These are phyloP conservation scores for Hippocampus kuda DNA, from an alignment of 2,797 vertebrate species.

Conservation along the genomic window DNA sequence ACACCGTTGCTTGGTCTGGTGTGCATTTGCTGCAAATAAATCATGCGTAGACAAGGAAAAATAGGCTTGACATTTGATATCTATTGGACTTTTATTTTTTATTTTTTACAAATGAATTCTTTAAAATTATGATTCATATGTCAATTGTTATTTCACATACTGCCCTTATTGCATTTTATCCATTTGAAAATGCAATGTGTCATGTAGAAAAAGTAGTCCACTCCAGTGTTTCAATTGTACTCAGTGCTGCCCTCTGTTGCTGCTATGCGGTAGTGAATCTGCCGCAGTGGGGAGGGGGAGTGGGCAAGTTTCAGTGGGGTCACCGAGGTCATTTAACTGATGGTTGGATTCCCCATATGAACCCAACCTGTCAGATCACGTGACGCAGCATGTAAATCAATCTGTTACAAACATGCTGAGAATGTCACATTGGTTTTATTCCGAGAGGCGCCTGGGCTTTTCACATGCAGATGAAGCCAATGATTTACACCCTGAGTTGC, in stretches of 20 bases:
- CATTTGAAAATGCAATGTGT: neutral
- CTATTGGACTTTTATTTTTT: neutral
- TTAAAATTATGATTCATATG: neutral
- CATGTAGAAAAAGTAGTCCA: neutral
- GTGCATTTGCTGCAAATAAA: neutral
- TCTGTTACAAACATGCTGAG: neutral
- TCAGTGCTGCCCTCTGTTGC: constrained; percentile 35
- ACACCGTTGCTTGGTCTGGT: constrained; percentile 3
- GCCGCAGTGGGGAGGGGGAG: neutral
- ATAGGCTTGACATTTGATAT: neutral
- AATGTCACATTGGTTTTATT: neutral
- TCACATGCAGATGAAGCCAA: neutral
- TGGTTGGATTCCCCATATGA: neutral
- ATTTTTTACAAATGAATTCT: neutral
- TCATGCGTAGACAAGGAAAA: neutral
- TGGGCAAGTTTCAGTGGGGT: constrained; percentile 22
- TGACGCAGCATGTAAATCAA: constrained; percentile 1
- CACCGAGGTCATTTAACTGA: constrained; percentile 34
- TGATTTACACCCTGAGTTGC: constrained; percentile 10
- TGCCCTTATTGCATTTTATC: neutral
- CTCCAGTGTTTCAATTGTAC: neutral
- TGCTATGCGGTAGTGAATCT: constrained; percentile 14
- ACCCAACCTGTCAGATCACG: constrained; percentile 1
- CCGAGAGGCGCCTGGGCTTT: neutral
- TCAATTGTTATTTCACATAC: neutral